Conservation (phyloP, 2,888 invertebrate species). For the Melinaea marsaeus region DNA sequence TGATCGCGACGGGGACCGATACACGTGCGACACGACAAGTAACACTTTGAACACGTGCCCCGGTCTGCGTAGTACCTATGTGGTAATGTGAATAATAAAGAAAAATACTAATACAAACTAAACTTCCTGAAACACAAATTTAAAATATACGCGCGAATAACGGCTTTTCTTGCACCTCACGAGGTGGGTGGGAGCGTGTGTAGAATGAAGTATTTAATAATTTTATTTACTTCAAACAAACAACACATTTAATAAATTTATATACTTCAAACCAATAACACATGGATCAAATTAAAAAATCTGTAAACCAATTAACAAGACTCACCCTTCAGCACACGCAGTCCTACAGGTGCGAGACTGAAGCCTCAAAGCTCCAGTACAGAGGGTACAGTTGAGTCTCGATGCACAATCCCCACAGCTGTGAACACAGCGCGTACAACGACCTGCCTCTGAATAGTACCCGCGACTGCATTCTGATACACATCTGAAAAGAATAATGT, state of each 20-base stretch:
- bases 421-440: slow-evolving; percentile 88
- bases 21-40: slow-evolving; percentile 90
- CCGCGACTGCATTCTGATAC: slow-evolving; percentile 87
- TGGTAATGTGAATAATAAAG: slow-evolving; percentile 12
- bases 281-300: no score
- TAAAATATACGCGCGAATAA: no score
- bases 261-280: no score
- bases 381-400: slow-evolving; percentile 87
- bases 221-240: no score
- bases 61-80: slow-evolving; percentile 90
- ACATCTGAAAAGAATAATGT: slow-evolving; percentile 70
- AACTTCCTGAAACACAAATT: no score
- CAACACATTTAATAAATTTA: no score
- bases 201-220: no score
- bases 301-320: not conserved
- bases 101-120: not conserved
- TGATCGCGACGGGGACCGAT: slow-evolving; percentile 90
- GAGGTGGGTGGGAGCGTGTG: no score
- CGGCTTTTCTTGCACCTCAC: no score
- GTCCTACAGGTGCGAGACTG: slow-evolving; percentile 91
- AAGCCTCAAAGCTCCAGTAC: slow-evolving; percentile 85
- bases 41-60: slow-evolving; percentile 89
- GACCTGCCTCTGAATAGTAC: slow-evolving; percentile 84
- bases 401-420: slow-evolving; percentile 88
- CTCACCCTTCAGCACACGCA: slow-evolving; percentile 82